Evolutionary conservation across 2,113 vertebrate genomes (phyloP).

Genomic region (Telmatochromis sp.): DNA sequence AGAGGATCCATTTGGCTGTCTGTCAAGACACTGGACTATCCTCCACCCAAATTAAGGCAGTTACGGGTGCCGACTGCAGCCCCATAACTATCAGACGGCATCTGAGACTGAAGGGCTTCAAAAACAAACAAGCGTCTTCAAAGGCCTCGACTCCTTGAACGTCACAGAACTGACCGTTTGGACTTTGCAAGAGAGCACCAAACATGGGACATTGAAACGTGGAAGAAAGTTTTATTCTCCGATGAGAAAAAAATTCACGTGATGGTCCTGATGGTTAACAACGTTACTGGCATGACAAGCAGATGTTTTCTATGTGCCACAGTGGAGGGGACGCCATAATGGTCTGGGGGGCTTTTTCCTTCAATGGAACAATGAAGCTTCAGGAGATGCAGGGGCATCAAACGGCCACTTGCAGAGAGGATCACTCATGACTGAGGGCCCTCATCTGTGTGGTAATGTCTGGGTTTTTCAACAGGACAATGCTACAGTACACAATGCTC

Average conservation of each 20-base stretch:
- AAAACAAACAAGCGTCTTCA: neutral
- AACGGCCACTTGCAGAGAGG: neutral
- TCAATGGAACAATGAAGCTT: neutral
- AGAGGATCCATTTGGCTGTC: neutral
- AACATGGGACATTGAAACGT: neutral
- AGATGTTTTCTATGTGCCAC: neutral
- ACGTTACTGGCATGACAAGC: neutral
- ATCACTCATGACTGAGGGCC: neutral
- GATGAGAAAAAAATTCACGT: neutral
- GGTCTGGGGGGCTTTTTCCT: neutral
- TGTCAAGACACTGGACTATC: neutral
- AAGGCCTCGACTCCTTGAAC: neutral
- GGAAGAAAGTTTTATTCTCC: neutral
- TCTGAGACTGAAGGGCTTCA: neutral
- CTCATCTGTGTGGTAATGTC: neutral
- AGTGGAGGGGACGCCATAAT: neutral
- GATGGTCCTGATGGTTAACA: neutral
- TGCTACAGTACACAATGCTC: neutral
- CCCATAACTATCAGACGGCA: neutral
- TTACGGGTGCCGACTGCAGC: neutral
- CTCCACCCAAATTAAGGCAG: neutral
- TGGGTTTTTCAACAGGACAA: neutral
- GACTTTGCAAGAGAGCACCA: neutral
- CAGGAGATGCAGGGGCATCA: neutral
- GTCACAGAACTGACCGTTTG: neutral